Percentiles rank a stretch among this genome's conserved stretches.
Evolutionary conservation across 2,888 invertebrate species (phyloP).

Genomic region (Apamea sordens): DNA sequence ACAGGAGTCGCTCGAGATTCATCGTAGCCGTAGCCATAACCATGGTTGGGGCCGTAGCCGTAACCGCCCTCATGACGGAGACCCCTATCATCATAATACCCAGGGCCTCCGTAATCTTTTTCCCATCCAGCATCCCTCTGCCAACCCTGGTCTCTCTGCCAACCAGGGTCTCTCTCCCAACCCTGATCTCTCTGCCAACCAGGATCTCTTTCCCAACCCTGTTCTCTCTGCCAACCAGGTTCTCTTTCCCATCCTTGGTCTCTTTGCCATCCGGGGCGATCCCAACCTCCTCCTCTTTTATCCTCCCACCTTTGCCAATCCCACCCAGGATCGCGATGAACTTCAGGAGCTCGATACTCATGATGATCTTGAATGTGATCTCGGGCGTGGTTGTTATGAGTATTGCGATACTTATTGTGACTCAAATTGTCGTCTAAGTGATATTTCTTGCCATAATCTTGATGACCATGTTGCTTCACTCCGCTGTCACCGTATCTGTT

Average conservation of each 20-base stretch:
- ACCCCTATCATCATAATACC: slow-evolving; percentile 85
- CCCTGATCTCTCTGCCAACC: slow-evolving; percentile 69
- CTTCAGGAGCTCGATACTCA: slow-evolving; percentile 77
- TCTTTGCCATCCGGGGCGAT: slow-evolving; percentile 74
- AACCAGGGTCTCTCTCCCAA: slow-evolving; percentile 73
- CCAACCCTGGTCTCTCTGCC: slow-evolving; percentile 74
- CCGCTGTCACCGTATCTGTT: slow-evolving; percentile 84
- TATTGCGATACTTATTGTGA: slow-evolving; percentile 84
- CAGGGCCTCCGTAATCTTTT: slow-evolving; percentile 83
- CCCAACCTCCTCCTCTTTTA: slow-evolving; percentile 73
- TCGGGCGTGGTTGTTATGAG: slow-evolving; percentile 81
- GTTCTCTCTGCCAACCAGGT: slow-evolving; percentile 72
- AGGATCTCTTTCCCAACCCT: slow-evolving; percentile 71
- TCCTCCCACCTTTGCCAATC: slow-evolving; percentile 82
- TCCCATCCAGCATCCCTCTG: slow-evolving; percentile 76
- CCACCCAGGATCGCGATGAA: slow-evolving; percentile 78
- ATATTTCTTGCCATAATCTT: slow-evolving; percentile 86
- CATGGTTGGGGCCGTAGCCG: slow-evolving; percentile 82
- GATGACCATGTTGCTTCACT: slow-evolving; percentile 81
- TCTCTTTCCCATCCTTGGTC: slow-evolving; percentile 71
- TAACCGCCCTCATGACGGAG: slow-evolving; percentile 84
- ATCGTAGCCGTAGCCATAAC: slow-evolving; percentile 84
- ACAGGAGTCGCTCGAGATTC: slow-evolving; percentile 83
- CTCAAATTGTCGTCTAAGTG: slow-evolving; percentile 85
- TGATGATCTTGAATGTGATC: slow-evolving; percentile 81